Evolutionary conservation across 2,113 vertebrate genomes (phyloP).

Genomic region (Bagarius yarrelli): DNA sequence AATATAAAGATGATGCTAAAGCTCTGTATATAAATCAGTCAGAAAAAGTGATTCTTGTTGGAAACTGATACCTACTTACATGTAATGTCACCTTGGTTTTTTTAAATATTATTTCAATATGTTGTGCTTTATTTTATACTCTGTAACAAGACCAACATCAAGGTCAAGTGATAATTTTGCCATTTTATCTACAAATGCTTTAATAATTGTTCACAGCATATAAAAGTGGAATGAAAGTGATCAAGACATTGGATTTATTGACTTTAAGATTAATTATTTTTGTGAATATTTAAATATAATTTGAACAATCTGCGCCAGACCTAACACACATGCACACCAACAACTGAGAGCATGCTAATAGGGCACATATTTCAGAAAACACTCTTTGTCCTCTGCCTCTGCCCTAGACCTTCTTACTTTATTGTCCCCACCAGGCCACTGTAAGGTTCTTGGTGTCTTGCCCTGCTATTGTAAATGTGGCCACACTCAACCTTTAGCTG

Average conservation of each 20-base stretch:
- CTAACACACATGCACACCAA: background rate
- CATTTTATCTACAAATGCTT: background rate
- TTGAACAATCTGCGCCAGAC: background rate
- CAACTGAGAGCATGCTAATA: background rate
- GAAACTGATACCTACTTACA: background rate
- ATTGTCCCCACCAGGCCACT: conserved; percentile 45
- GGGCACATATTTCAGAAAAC: background rate
- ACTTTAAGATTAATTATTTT: background rate
- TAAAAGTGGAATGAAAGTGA: background rate
- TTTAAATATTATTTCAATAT: background rate
- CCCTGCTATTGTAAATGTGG: background rate
- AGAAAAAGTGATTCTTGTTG: background rate
- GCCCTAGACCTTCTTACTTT: conserved; percentile 44
- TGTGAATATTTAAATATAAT: background rate
- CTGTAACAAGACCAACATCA: background rate
- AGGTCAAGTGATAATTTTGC: background rate
- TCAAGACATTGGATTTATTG: background rate
- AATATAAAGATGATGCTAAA: background rate
- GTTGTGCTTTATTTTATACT: background rate
- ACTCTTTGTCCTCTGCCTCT: conserved; percentile 15
- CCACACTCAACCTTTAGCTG: conserved; percentile 31
- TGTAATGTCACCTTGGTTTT: background rate
- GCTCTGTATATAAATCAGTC: too few species aligned
- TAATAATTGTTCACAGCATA: background rate
- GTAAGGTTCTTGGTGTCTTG: conserved; percentile 36